Evolutionary conservation across 1,140 invertebrate species (phyloP), one percentile per base, ranked within the genome.

Genomic region (Trinorchestia longiramus): DNA sequence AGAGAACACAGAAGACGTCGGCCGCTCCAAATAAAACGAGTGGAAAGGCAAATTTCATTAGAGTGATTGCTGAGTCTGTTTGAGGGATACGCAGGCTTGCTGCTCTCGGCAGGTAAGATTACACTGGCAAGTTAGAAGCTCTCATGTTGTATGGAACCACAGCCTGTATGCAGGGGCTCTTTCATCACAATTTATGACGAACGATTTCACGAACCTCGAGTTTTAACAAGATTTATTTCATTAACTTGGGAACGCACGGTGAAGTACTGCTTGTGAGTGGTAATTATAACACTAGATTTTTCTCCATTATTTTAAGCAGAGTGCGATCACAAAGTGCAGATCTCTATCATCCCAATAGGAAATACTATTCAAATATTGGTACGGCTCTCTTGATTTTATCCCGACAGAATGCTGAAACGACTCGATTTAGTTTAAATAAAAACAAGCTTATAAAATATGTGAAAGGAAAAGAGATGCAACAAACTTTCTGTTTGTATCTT

Each of bases 21-120:
- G 44, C 41, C 44, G 44, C 92, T 94, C 92, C 92, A 94, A 94
- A 94, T 47, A 94, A 94, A 94, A 94, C 44, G 43, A 94, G 92
- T 47, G 44, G 92, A 94, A 94, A 94, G 92, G 92, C 92, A 94
- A 94, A 94, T 94, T 94, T 94, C 43, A 94, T 94, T 94, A 94
- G 43, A 94, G 44, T 94, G 92, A 94, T 94, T 94, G 92, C 92
- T n/a, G 92, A 94, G 92, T 94, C 92, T 94, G 92, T 94, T 94
- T 94, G 92, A 94, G 92, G 92, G 92, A 94, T 43, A 94, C 92
- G 44, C 44, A 17, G 43, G 36, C 92, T 45, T 0, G 88, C 88
- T 90, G 62, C 62, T 77, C 62, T 23, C 11, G 62, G 11, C 62
- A 77, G 62, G 62, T 77, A 77, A 77, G 62, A 77, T 77, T 77